These are phyloP conservation scores for Pollimyrus isidori DNA, from an alignment of 2,113 vertebrate genomes.

Conservation along the genomic window DNA sequence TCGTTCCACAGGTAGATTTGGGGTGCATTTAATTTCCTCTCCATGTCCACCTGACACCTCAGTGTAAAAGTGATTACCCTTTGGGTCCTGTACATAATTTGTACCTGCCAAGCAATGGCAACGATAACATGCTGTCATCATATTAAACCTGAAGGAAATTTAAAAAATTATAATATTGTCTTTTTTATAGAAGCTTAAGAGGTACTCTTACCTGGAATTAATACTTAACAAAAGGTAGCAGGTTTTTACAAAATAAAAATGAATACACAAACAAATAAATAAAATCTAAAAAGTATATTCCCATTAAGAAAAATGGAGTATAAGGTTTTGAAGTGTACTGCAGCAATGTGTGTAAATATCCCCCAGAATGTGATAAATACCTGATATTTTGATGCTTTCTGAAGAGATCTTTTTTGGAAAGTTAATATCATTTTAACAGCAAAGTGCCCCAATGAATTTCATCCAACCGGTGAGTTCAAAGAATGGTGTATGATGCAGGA, in stretches of 20 bases:
- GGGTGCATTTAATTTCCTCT: not conserved
- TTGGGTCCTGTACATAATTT: not conserved
- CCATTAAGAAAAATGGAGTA: not conserved
- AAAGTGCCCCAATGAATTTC: not conserved
- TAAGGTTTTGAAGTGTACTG: not conserved
- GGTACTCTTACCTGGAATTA: not conserved
- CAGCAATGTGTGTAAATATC: not conserved
- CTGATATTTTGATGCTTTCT: not conserved
- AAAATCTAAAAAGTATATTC: not conserved
- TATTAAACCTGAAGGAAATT: not conserved
- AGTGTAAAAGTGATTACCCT: not conserved
- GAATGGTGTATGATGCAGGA: not conserved
- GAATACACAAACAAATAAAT: not conserved
- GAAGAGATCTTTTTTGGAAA: not conserved
- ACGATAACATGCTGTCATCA: not conserved
- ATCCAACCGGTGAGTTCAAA: not conserved
- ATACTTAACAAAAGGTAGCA: not conserved
- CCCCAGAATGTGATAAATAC: not conserved
- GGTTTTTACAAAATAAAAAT: not conserved
- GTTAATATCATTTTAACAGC: not conserved
- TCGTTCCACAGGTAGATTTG: not conserved
- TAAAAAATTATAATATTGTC: not conserved
- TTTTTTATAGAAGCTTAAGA: not conserved
- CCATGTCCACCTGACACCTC: not conserved
- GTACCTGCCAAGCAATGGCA: not conserved